Evolutionary conservation across 2,888 invertebrate species (phyloP).

Genomic region (Drosophila quinaria): DNA sequence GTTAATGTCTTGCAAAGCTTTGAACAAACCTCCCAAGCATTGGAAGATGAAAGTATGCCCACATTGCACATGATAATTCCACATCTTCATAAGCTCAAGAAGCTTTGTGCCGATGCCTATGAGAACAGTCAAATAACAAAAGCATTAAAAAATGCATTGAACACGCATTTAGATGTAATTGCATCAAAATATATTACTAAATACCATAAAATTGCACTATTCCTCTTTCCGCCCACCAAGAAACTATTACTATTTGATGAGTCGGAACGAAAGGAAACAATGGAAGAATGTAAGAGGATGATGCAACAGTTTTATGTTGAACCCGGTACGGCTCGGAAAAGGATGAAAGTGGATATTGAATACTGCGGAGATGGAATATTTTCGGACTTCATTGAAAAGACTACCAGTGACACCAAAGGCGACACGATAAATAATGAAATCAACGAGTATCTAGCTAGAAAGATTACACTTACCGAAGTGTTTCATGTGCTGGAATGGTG

Average conservation of each 20-base stretch:
- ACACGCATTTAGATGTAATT: slow-evolving; percentile 5
- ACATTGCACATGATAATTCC: slow-evolving; percentile 24
- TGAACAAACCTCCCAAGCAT: slow-evolving; percentile 7
- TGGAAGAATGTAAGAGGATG: slow-evolving; percentile 9
- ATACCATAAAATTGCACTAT: slow-evolving; percentile 26
- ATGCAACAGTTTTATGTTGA: slow-evolving; percentile 25
- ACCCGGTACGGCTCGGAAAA: slow-evolving; percentile 4
- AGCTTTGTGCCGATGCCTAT: slow-evolving; percentile 5
- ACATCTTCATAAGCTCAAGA: slow-evolving; percentile 28
- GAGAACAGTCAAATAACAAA: not conserved
- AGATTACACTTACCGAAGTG: slow-evolving; percentile 3
- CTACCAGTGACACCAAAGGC: slow-evolving; percentile 4
- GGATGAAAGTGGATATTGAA: slow-evolving; percentile 8
- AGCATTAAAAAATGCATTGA: slow-evolving; percentile 7
- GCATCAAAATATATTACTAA: slow-evolving; percentile 7
- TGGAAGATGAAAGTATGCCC: slow-evolving; percentile 7
- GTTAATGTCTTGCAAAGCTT: slow-evolving; percentile 4
- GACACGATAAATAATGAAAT: slow-evolving; percentile 27
- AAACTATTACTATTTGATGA: slow-evolving; percentile 15
- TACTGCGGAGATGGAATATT: slow-evolving; percentile 15
- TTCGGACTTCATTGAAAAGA: slow-evolving; percentile 17
- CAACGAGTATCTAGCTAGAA: slow-evolving; percentile 15
- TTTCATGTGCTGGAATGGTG: slow-evolving; percentile 28
- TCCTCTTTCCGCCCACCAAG: slow-evolving; percentile 27
- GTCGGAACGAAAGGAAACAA: slow-evolving; percentile 2